Percentiles rank a stretch among this genome's conserved stretches.
Conservation (phyloP, 2,113 vertebrate genomes). For the Hucho hucho region DNA sequence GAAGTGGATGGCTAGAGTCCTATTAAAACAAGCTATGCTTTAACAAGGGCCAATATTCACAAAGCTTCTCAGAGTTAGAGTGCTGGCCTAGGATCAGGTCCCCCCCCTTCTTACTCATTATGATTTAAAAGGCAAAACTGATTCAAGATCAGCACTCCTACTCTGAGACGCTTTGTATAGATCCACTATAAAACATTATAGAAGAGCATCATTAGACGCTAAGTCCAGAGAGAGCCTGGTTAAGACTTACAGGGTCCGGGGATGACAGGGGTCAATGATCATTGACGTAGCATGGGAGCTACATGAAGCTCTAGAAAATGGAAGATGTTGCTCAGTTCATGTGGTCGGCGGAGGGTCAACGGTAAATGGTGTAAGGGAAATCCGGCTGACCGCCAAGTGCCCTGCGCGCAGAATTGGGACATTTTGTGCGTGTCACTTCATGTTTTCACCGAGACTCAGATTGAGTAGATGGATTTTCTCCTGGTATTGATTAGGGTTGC, state of each 20-base stretch:
- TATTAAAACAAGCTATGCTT: conserved; percentile 16
- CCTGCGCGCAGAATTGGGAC: not conserved
- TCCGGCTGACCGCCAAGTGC: conserved; percentile 16
- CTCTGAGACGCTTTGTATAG: not conserved
- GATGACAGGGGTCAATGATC: conserved; percentile 10
- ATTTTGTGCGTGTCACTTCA: not conserved
- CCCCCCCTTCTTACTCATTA: too few species aligned
- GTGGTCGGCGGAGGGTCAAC: not conserved
- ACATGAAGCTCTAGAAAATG: conserved; percentile 31
- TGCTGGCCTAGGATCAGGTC: too few species aligned
- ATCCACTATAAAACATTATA: conserved; percentile 4
- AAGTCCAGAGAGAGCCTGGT: conserved; percentile 12
- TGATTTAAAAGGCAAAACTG: too few species aligned
- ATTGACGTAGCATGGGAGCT: not conserved
- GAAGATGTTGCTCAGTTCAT: conserved; percentile 7
- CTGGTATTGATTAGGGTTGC: not conserved
- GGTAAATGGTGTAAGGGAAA: conserved; percentile 12
- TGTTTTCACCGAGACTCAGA: not conserved
- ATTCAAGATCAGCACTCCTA: too few species aligned
- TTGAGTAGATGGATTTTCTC: not conserved
- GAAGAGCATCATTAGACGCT: conserved; percentile 11
- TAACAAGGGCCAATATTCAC: too few species aligned
- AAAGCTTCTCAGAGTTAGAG: too few species aligned
- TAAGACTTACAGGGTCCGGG: not conserved
- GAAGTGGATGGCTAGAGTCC: not conserved